Evolutionary conservation across 2,113 vertebrate species (phyloP).

Genomic region (Cyprinodon variegatus): DNA sequence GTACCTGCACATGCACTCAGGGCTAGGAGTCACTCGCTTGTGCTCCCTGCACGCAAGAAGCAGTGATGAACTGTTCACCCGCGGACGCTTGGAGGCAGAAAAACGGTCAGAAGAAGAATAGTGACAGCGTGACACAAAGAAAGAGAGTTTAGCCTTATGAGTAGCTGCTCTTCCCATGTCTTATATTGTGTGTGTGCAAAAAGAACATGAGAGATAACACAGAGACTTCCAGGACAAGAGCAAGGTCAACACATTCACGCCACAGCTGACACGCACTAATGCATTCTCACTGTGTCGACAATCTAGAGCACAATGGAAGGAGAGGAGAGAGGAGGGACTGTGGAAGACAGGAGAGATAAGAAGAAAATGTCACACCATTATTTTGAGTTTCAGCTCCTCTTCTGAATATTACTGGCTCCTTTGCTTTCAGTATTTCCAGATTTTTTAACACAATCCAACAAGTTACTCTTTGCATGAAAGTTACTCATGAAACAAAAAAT

Average conservation of each 20-base stretch:
- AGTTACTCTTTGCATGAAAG: constrained; percentile 10
- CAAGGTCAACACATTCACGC: constrained; percentile 55
- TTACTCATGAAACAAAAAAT: constrained; percentile 21
- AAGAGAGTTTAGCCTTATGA: constrained; percentile 2
- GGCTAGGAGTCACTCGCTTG: neutral
- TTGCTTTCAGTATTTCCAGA: constrained; percentile 30
- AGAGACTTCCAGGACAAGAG: constrained; percentile 50
- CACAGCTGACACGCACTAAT: constrained; percentile 38
- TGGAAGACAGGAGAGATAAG: constrained; percentile 35
- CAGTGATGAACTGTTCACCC: constrained; percentile 31
- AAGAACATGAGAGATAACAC: constrained; percentile 45
- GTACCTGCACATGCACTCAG: constrained; percentile 15
- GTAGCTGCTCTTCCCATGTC: neutral
- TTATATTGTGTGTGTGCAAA: constrained; percentile 39
- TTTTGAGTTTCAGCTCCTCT: constrained; percentile 34
- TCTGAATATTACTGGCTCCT: constrained; percentile 9
- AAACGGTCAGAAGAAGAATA: neutral
- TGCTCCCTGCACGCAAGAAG: constrained; percentile 12
- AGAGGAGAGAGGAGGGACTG: constrained; percentile 21
- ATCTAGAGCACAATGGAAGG: constrained; percentile 46
- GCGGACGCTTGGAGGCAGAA: constrained; percentile 33
- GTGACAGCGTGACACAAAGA: constrained; percentile 8
- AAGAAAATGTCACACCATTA: constrained; percentile 59
- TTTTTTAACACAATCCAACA: neutral
- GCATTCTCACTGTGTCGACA: constrained; percentile 44